phyloP scores from a whole-genome alignment of 2,888 invertebrate genomes.

The Onthophagus sagittarius region DNA sequence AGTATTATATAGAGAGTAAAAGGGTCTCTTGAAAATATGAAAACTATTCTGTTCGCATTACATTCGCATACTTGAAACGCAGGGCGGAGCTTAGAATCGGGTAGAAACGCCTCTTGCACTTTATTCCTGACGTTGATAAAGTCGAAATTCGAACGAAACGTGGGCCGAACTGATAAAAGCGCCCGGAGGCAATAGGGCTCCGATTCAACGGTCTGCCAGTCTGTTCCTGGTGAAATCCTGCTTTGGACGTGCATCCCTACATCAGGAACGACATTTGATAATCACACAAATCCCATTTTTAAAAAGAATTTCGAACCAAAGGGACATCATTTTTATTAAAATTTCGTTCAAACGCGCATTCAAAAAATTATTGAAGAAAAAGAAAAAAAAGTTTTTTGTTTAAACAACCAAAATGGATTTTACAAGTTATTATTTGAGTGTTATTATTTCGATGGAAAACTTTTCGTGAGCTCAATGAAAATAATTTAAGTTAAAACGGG shows the following conservation, averaged over 20 bases:
- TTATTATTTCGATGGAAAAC: too few species aligned
- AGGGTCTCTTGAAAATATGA: background rate
- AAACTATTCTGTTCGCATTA: slow-evolving; percentile 2
- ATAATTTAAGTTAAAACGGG: background rate
- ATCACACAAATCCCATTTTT: background rate
- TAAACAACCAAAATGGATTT: too few species aligned
- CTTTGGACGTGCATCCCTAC: background rate
- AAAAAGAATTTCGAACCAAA: too few species aligned
- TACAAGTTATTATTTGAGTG: too few species aligned
- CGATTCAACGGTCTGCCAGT: slow-evolving; percentile 2
- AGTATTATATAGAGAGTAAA: background rate
- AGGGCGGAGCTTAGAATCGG: background rate
- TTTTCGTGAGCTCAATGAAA: background rate
- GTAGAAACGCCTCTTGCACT: background rate
- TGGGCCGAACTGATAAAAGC: slow-evolving; percentile 4
- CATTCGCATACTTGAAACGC: slow-evolving; percentile 4
- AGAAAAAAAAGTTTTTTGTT: slow-evolving; percentile 1
- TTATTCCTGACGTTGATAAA: background rate
- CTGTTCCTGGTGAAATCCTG: background rate
- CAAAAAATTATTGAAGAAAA: background rate
- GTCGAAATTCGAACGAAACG: background rate
- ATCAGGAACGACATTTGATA: background rate
- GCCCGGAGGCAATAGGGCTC: background rate
- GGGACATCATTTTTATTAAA: background rate
- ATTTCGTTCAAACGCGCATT: background rate